These are phyloP conservation scores for Tragelaphus imberbis DNA, from an alignment of 2,113 vertebrate species.

Conservation along the genomic window DNA sequence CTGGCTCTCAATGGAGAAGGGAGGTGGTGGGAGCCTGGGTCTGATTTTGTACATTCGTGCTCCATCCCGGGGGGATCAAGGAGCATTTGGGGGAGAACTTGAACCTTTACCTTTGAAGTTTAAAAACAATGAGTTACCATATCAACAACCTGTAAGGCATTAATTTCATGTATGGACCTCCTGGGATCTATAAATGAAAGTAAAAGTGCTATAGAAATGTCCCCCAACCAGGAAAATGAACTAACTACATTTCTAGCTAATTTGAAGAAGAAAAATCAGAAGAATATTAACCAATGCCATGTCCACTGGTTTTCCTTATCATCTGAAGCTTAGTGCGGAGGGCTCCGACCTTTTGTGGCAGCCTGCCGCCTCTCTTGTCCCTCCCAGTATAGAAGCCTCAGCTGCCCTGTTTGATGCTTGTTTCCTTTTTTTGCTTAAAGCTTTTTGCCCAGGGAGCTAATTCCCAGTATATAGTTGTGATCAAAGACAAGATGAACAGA, in stretches of 20 bases:
- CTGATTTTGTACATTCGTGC: too few species aligned
- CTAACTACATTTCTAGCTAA: neutral
- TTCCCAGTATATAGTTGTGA: neutral
- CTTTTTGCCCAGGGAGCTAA: neutral
- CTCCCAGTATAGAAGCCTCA: neutral
- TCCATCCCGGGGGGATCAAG: neutral
- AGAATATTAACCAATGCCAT: neutral
- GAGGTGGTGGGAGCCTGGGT: neutral
- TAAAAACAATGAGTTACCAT: neutral
- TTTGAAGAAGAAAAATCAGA: neutral
- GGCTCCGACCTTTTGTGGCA: neutral
- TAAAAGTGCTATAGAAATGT: neutral
- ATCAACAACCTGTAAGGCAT: neutral
- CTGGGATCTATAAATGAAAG: neutral
- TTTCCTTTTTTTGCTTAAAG: neutral
- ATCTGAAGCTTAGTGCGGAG: too few species aligned
- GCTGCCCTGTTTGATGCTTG: neutral
- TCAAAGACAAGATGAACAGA: neutral
- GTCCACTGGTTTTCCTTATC: neutral
- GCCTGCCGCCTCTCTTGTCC: rapidly evolving
- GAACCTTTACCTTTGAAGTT: neutral
- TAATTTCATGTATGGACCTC: neutral
- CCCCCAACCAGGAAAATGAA: neutral
- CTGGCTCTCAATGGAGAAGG: rapidly evolving
- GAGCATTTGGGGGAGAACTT: neutral